Conservation (phyloP, 2,888 invertebrate species). For the Idaea aversata region DNA sequence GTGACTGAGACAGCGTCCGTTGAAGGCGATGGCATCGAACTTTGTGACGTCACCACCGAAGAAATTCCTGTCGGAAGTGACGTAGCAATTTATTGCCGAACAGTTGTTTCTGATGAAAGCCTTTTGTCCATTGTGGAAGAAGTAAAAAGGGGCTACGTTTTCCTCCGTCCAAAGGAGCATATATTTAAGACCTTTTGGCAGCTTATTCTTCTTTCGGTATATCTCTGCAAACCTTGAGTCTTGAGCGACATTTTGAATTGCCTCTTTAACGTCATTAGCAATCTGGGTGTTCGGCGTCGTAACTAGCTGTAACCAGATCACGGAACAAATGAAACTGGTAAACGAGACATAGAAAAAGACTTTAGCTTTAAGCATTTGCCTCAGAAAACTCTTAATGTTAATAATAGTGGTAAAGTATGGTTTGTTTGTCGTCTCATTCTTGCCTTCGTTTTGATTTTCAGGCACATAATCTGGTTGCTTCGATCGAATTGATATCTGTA, state of each 20-base stretch:
- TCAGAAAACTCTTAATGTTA: slow-evolving; percentile 27
- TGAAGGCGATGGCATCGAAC: slow-evolving; percentile 64
- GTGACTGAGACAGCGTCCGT: slow-evolving; percentile 49
- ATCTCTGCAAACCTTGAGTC: slow-evolving; percentile 57
- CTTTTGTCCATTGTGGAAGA: slow-evolving; percentile 50
- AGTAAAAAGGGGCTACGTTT: slow-evolving; percentile 53
- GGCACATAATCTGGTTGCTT: not conserved
- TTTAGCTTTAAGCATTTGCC: slow-evolving; percentile 41
- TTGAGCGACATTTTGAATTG: slow-evolving; percentile 48
- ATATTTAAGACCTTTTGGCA: slow-evolving; percentile 55
- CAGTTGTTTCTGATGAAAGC: slow-evolving; percentile 62
- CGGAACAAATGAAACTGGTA: slow-evolving; percentile 42
- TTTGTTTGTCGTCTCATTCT: not conserved
- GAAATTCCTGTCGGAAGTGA: slow-evolving; percentile 47
- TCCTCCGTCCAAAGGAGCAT: slow-evolving; percentile 58
- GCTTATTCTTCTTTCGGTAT: slow-evolving; percentile 47
- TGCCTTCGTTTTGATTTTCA: not conserved
- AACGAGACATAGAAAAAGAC: slow-evolving; percentile 47
- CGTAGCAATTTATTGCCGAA: slow-evolving; percentile 56
- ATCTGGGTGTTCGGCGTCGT: slow-evolving; percentile 26
- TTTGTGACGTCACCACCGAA: slow-evolving; percentile 47
- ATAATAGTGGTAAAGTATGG: not conserved
- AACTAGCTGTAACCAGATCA: slow-evolving; percentile 48
- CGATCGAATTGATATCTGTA: not conserved
- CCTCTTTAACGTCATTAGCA: slow-evolving; percentile 49